Percentiles rank a stretch among this genome's conserved stretches.
Evolutionary conservation across 2,888 invertebrate species (phyloP).

Genomic region (Scaptomyza cyrtandrae): DNA sequence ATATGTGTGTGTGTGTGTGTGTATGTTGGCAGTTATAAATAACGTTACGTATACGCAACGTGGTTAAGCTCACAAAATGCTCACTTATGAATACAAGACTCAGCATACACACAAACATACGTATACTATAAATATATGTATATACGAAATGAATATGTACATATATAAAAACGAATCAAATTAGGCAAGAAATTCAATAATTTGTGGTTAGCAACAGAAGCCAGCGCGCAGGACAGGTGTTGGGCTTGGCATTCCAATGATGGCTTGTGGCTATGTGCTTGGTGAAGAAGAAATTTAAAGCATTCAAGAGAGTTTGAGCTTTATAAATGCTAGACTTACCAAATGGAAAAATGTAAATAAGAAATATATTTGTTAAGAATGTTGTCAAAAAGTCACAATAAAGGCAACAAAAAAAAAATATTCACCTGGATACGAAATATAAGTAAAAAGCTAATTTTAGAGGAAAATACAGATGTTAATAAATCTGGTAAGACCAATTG

Average conservation of each 20-base stretch:
- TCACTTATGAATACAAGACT: conserved; percentile 63
- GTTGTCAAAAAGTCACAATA: background rate
- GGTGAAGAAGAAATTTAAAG: background rate
- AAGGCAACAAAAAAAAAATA: background rate
- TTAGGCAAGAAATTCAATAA: conserved; percentile 72
- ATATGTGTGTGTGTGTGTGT: conserved; percentile 2
- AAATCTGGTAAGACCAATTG: background rate
- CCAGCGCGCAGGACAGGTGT: conserved; percentile 2
- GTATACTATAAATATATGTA: background rate
- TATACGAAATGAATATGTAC: conserved; percentile 1
- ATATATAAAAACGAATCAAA: conserved; percentile 53
- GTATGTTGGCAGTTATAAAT: conserved; percentile 62
- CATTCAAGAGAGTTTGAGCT: background rate
- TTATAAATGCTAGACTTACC: background rate
- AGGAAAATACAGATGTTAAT: background rate
- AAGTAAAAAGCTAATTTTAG: background rate
- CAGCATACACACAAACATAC: conserved; percentile 3
- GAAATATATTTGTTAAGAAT: conserved; percentile 2
- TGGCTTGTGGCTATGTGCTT: background rate
- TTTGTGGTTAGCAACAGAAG: conserved; percentile 11
- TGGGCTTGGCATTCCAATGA: conserved; percentile 1
- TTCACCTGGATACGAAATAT: background rate
- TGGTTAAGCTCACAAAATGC: conserved; percentile 64
- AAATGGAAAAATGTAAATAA: conserved; percentile 1
- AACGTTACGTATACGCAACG: conserved; percentile 71